Conservation (phyloP, 2,113 vertebrate genomes). For the Orycteropus afer region DNA sequence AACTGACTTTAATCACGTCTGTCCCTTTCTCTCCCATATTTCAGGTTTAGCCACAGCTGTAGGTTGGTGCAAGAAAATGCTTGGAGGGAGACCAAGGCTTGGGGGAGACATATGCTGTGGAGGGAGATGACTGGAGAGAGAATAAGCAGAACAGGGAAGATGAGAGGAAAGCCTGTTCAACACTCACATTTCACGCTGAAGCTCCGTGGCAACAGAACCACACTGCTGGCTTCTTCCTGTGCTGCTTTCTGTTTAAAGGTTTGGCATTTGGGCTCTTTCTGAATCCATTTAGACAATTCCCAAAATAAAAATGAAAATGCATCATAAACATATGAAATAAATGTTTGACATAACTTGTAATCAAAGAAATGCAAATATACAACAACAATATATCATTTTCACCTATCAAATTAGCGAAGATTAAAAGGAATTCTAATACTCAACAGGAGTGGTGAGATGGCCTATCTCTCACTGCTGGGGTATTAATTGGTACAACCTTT, state of each 20-base stretch:
- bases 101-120: not conserved
- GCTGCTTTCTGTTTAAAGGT: not conserved
- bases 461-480: not conserved
- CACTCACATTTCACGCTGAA: not conserved
- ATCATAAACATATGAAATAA: slow-evolving; percentile 62
- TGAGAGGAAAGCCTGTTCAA: not conserved
- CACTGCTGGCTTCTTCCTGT: not conserved
- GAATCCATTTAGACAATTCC: slow-evolving; percentile 46
- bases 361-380: slow-evolving; percentile 68
- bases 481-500: slow-evolving; percentile 35
- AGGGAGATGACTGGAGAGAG: slow-evolving; percentile 1
- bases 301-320: slow-evolving; percentile 59
- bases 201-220: not conserved
- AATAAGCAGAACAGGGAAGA: too few species aligned
- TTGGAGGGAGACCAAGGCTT: not conserved
- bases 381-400: slow-evolving; percentile 46
- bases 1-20: slow-evolving; percentile 3
- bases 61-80: not conserved
- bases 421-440: slow-evolving; percentile 37
- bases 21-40: not conserved
- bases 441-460: not conserved
- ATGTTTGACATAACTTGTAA: slow-evolving; percentile 46
- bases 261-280: not conserved
- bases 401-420: slow-evolving; percentile 58
- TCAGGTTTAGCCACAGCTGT: not conserved